These are phyloP conservation scores for Halisarca cf. caerulea DNA, from an alignment of 37 sponge, comb jelly and placozoan genomes.

Conservation along the genomic window DNA sequence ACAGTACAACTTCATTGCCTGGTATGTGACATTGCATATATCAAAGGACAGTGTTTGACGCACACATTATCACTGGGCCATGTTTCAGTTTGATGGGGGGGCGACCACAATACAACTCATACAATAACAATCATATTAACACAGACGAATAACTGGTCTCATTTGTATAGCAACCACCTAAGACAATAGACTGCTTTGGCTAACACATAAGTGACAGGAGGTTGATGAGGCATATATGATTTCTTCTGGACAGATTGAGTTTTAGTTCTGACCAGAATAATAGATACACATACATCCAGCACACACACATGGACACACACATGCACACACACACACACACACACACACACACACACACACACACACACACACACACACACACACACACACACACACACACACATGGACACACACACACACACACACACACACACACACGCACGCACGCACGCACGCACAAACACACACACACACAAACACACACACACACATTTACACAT, in stretches of 20 bases:
- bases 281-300: conserved; percentile 3
- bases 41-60: too few relatives aligned
- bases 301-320: background rate
- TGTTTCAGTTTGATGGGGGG: too few relatives aligned
- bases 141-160: background rate
- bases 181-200: background rate
- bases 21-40: too few relatives aligned
- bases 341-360: conserved; percentile 25
- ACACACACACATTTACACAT: too few relatives aligned
- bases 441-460: conserved; percentile 21
- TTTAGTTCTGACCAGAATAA: too few relatives aligned
- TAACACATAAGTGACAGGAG: too few relatives aligned
- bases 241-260: too few relatives aligned
- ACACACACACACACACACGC: conserved; percentile 27
- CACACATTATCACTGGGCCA: too few relatives aligned
- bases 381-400: conserved; percentile 49
- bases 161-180: background rate
- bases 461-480: background rate
- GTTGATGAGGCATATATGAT: too few relatives aligned
- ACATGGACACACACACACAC: conserved; percentile 38
- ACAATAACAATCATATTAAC: background rate
- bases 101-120: background rate
- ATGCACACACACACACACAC: conserved; percentile 31
- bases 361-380: conserved; percentile 54
- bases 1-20: too few relatives aligned